Evolutionary conservation across 53 echinoderm and acorn worm genomes (phyloP), one percentile per base, ranked within the genome.

Genomic region (Temnopleurus reevesii): DNA sequence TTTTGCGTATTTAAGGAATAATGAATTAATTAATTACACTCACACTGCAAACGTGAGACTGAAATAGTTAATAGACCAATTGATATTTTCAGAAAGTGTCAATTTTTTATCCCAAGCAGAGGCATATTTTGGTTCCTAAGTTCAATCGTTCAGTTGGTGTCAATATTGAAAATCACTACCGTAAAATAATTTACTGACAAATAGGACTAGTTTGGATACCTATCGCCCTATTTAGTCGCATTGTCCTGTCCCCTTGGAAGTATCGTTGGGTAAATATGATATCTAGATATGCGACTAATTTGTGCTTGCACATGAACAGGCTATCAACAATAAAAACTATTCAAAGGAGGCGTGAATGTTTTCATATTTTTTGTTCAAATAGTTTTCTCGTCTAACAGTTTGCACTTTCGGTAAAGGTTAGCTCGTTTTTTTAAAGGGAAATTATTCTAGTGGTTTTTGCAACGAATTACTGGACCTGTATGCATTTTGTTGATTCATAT

Each of bases 161-260:
- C 71, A 71, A 71, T 71, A 71, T 71, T 71, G n/a, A 71, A 21
- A 71, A 38, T 38, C 71, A 71, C 21, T 21, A 21, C 12, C 41
- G 71, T 41, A 41, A 36, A 41, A n/a, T 71, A 71, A 71, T 71
- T 71, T 23, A 8, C 1, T 36, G 41, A 71, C 41, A 71, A 41
- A 66, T 66, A 66, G 36, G 1, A 4, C 5, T 19, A 71, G 43
- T 71, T 71, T 21, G 71, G 41, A 38, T 41, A 38, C 21, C 38
- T 41, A n/a, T 71, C 65, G 35, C 23, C 23, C 3, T 63, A 71
- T 71, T 43, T 71, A 71, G 36, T 7, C 41, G 0, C 43, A 71
- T 71, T 71, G 71, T 23, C 23, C 71, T 10, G 71, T 41, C 13
- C 38, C 71, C n/a, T 21, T 71, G 43, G 36, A 71, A 71, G 36